phyloP scores from a whole-genome alignment of 2,113 vertebrate genomes.

The Cinclus cinclus region DNA sequence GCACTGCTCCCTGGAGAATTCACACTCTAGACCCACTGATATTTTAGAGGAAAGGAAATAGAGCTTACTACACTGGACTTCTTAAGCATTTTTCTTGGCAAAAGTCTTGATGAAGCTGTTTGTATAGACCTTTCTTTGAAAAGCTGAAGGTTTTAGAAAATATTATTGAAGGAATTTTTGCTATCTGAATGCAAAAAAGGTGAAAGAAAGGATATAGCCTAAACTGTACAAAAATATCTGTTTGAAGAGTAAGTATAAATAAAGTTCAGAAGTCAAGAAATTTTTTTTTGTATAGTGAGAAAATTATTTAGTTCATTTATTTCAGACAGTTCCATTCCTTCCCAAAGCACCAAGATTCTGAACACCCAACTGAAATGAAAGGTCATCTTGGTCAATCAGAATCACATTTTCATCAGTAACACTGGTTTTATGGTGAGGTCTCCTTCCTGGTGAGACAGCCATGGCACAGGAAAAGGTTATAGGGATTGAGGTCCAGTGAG shows the following conservation, averaged over 20 bases:
- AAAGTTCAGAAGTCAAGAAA: neutral
- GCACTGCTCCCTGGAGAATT: neutral
- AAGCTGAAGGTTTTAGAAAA: neutral
- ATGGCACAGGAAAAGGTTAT: accelerated
- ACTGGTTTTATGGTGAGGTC: neutral
- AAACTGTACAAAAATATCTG: neutral
- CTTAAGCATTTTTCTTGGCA: neutral
- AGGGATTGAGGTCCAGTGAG: neutral
- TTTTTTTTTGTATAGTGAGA: neutral
- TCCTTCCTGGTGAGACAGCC: neutral
- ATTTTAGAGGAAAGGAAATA: neutral
- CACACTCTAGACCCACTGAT: neutral
- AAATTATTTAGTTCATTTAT: neutral
- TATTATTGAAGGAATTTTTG: neutral
- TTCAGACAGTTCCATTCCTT: neutral
- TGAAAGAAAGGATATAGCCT: neutral
- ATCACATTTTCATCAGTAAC: neutral
- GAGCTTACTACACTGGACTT: neutral
- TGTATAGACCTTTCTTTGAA: neutral
- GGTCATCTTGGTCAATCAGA: neutral
- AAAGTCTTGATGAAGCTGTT: neutral
- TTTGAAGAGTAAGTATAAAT: neutral
- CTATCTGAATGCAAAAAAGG: neutral
- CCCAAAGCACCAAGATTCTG: neutral
- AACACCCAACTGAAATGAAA: neutral